Conservation (phyloP, 1,140 invertebrate genomes). For the Eulimnadia texana region DNA sequence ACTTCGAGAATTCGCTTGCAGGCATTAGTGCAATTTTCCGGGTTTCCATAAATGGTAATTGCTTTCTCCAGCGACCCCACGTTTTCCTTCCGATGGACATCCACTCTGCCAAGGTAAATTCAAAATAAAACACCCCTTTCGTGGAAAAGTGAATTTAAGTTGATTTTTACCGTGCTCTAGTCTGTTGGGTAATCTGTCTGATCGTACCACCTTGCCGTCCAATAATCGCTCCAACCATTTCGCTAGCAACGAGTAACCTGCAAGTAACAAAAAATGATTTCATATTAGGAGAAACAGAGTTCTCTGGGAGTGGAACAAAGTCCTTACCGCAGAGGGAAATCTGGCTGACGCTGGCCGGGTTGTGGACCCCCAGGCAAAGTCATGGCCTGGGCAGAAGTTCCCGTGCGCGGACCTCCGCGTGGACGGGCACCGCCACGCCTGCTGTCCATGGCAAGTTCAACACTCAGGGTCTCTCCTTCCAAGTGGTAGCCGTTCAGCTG, state of each 20-base stretch:
- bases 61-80: slow-evolving; percentile 86
- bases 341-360: slow-evolving; percentile 58
- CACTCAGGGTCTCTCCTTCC: slow-evolving; percentile 64
- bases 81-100: slow-evolving; percentile 88
- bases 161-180: slow-evolving; percentile 62
- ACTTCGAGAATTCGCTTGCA: slow-evolving; percentile 92
- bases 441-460: slow-evolving; percentile 51
- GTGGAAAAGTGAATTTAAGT: no score
- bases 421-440: not conserved
- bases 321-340: slow-evolving; percentile 57
- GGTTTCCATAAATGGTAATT: slow-evolving; percentile 93
- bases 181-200: slow-evolving; percentile 85
- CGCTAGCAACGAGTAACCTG: slow-evolving; percentile 78
- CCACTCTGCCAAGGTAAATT: slow-evolving; percentile 43
- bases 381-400: slow-evolving; percentile 20
- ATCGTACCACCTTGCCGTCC: slow-evolving; percentile 89
- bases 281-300: no score
- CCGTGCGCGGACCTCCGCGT: slow-evolving; percentile 22
- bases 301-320: no score
- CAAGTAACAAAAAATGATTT: slow-evolving; percentile 12
- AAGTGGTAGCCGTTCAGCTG: slow-evolving; percentile 69
- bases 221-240: slow-evolving; percentile 96
- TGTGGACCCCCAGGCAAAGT: slow-evolving; percentile 45
- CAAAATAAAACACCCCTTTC: no score
- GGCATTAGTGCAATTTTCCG: slow-evolving; percentile 90